Percentiles rank a stretch among this genome's conserved stretches.
Conservation (phyloP, 2,113 vertebrate species). For the Tautogolabrus adspersus region DNA sequence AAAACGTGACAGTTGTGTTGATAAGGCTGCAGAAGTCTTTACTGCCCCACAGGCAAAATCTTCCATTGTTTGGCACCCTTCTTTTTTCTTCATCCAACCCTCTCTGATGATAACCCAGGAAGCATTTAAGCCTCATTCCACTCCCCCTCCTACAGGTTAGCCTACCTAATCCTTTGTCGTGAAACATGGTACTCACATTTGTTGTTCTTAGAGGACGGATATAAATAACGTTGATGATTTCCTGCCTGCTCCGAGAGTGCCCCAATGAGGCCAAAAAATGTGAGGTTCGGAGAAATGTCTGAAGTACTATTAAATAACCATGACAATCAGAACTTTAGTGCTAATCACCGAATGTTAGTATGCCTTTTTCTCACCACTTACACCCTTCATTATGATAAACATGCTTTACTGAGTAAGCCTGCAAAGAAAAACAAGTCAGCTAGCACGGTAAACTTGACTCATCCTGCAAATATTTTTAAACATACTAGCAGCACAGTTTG, state of each 20-base stretch:
- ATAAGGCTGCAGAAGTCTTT: slow-evolving; percentile 6
- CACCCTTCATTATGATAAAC: too few relatives aligned
- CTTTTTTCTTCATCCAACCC: not conserved
- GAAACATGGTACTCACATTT: not conserved
- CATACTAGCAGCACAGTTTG: too few relatives aligned
- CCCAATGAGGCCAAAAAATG: too few relatives aligned
- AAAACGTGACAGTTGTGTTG: slow-evolving; percentile 30
- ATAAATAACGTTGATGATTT: not conserved
- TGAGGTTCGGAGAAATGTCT: not conserved
- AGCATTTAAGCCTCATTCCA: slow-evolving; percentile 27
- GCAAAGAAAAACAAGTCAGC: too few relatives aligned
- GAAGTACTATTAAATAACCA: too few relatives aligned
- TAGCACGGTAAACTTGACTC: too few relatives aligned
- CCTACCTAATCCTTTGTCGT: too few relatives aligned
- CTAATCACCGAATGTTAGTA: not conserved
- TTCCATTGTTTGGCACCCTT: slow-evolving; percentile 8
- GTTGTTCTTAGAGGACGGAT: not conserved
- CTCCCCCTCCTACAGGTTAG: not conserved
- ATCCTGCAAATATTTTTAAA: too few relatives aligned
- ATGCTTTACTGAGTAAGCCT: too few relatives aligned
- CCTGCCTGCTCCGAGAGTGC: too few relatives aligned
- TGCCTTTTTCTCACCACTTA: not conserved
- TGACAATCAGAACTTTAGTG: too few relatives aligned
- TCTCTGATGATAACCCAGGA: slow-evolving; percentile 16
- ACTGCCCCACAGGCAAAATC: slow-evolving; percentile 14